phyloP scores from a whole-genome alignment of 2,113 vertebrate species.

The Myrmophylax atrothorax region DNA sequence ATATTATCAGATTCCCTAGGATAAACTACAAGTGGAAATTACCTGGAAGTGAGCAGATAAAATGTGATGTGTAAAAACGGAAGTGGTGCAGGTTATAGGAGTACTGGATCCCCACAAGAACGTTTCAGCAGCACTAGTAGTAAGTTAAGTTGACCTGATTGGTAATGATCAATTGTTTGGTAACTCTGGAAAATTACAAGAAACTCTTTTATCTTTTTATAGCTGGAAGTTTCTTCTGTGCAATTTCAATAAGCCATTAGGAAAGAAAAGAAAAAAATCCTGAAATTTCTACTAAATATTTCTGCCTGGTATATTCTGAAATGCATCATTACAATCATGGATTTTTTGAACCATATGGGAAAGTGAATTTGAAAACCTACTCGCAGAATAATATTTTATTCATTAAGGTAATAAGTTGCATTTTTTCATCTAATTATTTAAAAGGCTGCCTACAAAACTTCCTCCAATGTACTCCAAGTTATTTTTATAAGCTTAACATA shows the following conservation, averaged over 20 bases:
- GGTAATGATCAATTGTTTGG: background rate
- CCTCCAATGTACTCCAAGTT: background rate
- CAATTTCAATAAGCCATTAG: background rate
- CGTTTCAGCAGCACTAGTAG: background rate
- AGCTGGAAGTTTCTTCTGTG: background rate
- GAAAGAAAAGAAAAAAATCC: background rate
- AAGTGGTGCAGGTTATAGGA: background rate
- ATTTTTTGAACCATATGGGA: background rate
- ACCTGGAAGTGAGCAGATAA: background rate
- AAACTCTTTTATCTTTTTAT: background rate
- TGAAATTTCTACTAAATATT: background rate
- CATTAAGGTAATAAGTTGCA: constrained; percentile 8
- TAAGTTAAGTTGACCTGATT: background rate
- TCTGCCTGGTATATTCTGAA: background rate
- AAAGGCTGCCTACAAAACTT: background rate
- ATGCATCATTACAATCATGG: background rate
- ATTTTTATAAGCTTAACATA: constrained; percentile 34
- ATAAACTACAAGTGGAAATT: background rate
- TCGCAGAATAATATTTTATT: background rate
- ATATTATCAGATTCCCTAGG: background rate
- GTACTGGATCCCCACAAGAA: background rate
- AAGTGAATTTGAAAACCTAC: background rate
- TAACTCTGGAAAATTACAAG: background rate
- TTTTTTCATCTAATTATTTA: constrained; percentile 30
- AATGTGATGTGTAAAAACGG: background rate